Evolutionary conservation across 1,140 invertebrate genomes (phyloP).

Genomic region (Agraylea sexmaculata): DNA sequence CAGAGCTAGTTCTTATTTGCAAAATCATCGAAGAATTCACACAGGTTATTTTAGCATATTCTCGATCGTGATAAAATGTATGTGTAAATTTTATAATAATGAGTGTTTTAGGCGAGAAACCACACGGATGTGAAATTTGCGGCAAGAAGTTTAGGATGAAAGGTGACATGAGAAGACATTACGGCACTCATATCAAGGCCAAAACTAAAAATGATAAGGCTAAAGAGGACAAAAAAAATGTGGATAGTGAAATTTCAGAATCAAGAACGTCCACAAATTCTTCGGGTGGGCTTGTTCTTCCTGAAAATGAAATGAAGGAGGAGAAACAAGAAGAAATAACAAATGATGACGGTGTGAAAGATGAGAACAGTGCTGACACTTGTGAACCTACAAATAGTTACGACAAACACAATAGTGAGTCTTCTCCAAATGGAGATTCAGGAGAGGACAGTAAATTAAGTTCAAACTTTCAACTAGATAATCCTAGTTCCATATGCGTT

Average conservation of each 20-base stretch:
- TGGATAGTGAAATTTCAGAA: too few relatives aligned
- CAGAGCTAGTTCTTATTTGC: slow-evolving; percentile 70
- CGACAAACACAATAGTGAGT: too few relatives aligned
- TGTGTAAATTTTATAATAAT: slow-evolving; percentile 5
- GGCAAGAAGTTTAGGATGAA: slow-evolving; percentile 73
- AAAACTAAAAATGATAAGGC: slow-evolving; percentile 16
- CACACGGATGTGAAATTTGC: slow-evolving; percentile 64
- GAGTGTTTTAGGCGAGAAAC: slow-evolving; percentile 54
- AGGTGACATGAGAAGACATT: slow-evolving; percentile 81
- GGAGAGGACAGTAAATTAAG: slow-evolving; percentile 12
- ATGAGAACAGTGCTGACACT: too few relatives aligned
- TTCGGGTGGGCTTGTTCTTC: too few relatives aligned
- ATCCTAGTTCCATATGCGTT: slow-evolving; percentile 12
- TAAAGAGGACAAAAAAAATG: slow-evolving; percentile 12
- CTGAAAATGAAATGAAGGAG: too few relatives aligned
- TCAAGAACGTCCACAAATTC: too few relatives aligned
- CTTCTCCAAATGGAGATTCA: too few relatives aligned
- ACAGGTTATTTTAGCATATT: slow-evolving; percentile 45
- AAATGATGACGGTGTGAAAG: too few relatives aligned
- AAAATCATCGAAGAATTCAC: slow-evolving; percentile 83
- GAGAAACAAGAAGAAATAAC: too few relatives aligned
- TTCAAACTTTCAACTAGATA: slow-evolving; percentile 16
- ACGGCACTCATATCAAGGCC: slow-evolving; percentile 54
- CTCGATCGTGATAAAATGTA: neutral
- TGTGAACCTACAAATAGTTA: too few relatives aligned